Conservation (phyloP, 2,797 vertebrate genomes). For the Mus caroli region DNA sequence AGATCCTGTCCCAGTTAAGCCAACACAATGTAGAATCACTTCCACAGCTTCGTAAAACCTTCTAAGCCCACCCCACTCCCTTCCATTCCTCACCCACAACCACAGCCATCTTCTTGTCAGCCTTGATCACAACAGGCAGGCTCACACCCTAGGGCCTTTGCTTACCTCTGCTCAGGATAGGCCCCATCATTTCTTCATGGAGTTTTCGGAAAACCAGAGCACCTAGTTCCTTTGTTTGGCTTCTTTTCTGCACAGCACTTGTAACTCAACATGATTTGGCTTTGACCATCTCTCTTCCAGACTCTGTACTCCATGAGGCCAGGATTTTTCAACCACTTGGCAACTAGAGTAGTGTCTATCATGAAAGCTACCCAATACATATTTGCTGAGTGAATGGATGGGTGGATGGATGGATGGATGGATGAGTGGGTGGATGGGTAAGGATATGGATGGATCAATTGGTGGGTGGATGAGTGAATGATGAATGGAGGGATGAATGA, state of each 20-base stretch:
- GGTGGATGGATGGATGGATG: background rate
- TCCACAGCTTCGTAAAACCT: background rate
- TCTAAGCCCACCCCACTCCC: background rate
- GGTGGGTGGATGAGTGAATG: background rate
- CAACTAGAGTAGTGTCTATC: slow-evolving; percentile 14
- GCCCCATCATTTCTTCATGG: background rate
- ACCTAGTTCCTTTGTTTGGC: slow-evolving; percentile 14
- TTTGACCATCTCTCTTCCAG: background rate
- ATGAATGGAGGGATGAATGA: background rate
- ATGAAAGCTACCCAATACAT: background rate
- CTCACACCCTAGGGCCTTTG: slow-evolving; percentile 57
- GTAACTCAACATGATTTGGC: background rate
- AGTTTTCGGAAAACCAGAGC: background rate
- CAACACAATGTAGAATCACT: background rate
- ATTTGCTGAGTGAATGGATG: background rate
- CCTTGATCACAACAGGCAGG: background rate
- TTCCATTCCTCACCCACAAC: background rate
- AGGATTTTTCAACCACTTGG: slow-evolving; percentile 42
- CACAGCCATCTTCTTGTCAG: background rate
- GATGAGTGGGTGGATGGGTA: background rate
- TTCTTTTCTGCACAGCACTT: slow-evolving; percentile 13
- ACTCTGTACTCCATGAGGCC: background rate
- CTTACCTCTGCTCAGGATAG: background rate
- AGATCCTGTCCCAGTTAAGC: background rate
- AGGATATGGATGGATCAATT: background rate